Conservation (phyloP, 2,888 invertebrate genomes). For the Habroteleia sp. region DNA sequence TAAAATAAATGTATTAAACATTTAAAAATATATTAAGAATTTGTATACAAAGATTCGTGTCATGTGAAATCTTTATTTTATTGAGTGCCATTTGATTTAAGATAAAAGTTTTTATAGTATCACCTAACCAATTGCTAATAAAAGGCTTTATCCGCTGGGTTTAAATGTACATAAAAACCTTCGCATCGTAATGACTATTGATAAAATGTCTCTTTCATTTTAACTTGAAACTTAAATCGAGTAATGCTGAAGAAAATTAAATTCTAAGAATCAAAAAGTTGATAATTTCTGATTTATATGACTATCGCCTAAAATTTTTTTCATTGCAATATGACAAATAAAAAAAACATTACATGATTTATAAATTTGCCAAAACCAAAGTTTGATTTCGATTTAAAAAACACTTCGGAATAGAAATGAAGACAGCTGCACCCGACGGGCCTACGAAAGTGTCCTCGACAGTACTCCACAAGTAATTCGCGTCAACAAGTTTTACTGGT, state of each 20-base stretch:
- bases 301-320: too few species aligned
- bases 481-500: constrained; percentile 17
- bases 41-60: constrained; percentile 12
- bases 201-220: constrained; percentile 24
- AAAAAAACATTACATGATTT: constrained; percentile 14
- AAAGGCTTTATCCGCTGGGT: constrained; percentile 23
- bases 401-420: constrained; percentile 13
- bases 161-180: constrained; percentile 28
- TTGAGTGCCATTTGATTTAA: constrained; percentile 12
- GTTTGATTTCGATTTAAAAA: constrained; percentile 30
- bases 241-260: constrained; percentile 20
- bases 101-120: constrained; percentile 34
- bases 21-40: too few species aligned
- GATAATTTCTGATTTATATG: constrained; percentile 11
- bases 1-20: too few species aligned
- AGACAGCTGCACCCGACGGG: constrained; percentile 18
- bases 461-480: neutral
- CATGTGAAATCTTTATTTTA: constrained; percentile 20
- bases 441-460: constrained; percentile 25
- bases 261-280: neutral
- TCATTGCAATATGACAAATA: constrained; percentile 8
- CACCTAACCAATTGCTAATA: constrained; percentile 31
- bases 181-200: constrained; percentile 24
- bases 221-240: constrained; percentile 17
- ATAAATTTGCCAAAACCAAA: constrained; percentile 3